Evolutionary conservation across 2,888 invertebrate species (phyloP), one percentile per base, ranked within the genome.

Genomic region (Schizotus pectinicornis): DNA sequence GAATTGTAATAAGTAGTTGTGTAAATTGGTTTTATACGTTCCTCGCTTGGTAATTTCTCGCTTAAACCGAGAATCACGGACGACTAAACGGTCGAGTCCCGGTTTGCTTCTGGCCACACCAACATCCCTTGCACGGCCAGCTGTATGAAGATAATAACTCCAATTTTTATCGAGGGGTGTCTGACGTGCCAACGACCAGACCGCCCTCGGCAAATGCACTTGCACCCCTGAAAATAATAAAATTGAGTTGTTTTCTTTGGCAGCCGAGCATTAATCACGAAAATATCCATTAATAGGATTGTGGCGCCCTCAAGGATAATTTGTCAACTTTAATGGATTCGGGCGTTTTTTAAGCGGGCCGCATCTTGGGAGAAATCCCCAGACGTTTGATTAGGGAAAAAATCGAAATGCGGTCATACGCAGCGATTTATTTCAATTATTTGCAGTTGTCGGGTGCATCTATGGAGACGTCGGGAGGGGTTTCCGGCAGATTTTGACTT

Each of bases 1-100:
- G 54, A 59, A 54, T 59, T 54, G 54, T 59, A 59, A 59, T 59
- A 59, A 59, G 55, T 55, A 49, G 54, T 46, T 45, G 37, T 22
- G 34, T 49, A 59, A 55, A 59, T 59, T 59, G 55, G 54, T 50
- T 59, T 39, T 46, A 48, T 45, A 51, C 46, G 57, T 46, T 50
- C 32, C 35, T 34, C 31, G 51, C n/a, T 32, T 56, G 9, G 9
- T 45, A 45, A 45, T 31, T 7, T 22, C 22, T 22, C 22, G 22
- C 22, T 22, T 22, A 22, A 22, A 22, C 3, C 22, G 5, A 22
- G 22, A 22, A 22, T 22, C 22, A 22, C 22, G 5, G 22, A 22
- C 22, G 22, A 22, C 22, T 22, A 22, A 22, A 22, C 22, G 22
- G 22, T 22, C 22, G 22, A 5, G 22, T 22, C 3, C 22, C 3